Base-by-base conservation (phyloP, 1,140 invertebrate species). In the Diachasma alloeum region DNA sequence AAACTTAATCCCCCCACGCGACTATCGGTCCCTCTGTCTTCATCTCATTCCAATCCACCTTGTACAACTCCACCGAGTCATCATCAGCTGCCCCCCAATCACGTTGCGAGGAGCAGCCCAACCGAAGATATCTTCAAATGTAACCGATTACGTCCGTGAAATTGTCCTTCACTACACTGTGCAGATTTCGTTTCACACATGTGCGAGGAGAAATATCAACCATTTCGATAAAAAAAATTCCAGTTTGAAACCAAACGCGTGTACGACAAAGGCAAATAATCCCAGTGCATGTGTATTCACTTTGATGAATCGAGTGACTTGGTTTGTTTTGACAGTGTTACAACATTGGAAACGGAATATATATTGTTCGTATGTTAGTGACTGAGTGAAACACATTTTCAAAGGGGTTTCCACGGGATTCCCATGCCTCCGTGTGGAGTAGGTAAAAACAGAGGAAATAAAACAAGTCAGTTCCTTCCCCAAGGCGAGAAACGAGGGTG, bases 71-170 rank as follows among this genome's bases (percentile, higher is more conserved):
- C 22, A 63, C 24, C 22, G 59, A 63, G 59, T 26, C 59, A 63
- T 63, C 59, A 63, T 63, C 59, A 63, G 59, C 22, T 63, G 19
- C 24, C 24, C 59, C 22, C 59, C 59, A 63, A 26, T 15, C 17
- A 13, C 0, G 19, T 63, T 15, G 22, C 53, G 22, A 70, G 37
- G 39, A 77, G 77, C 78, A n/a, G 79, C 63, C 76, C 78, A 79
- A 78, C 75, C 69, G 67, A 70, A 53, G 77, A 46, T 70, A 73
- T 73, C 76, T 77, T 73, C 53, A 42, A 68, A 42, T n/a, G 44
- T 11, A 53, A 53, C n/a, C 15, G 48, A 53, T 53, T 17, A 53
- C 48, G 13, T 17, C 6, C 17, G 11, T 26, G 6, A 31, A 31
- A 15, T 26, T 31, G 24, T 31, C 31, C 0, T 36, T 66, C 31